A percentile compares a stretch with the other conserved stretches of the same genome.
phyloP scores from a whole-genome alignment of 2,113 vertebrate species.

The Amphiprion percula region DNA sequence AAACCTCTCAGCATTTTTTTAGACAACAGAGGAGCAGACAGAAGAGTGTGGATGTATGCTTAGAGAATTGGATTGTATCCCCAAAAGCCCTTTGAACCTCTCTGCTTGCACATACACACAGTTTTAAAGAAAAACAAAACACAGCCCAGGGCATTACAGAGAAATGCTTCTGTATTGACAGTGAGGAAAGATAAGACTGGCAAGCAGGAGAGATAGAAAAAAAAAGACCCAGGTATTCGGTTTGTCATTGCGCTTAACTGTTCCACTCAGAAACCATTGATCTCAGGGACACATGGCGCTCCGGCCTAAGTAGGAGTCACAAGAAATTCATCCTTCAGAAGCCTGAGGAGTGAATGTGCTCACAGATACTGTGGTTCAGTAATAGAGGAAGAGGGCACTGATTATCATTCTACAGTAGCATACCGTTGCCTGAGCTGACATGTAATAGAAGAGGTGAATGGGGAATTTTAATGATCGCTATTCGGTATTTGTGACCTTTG shows the following conservation, averaged over 20 bases:
- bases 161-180: constrained; percentile 34
- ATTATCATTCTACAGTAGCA: background rate
- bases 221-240: constrained; percentile 25
- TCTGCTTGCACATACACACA: constrained; percentile 28
- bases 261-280: constrained; percentile 46
- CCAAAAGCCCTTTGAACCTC: constrained; percentile 54
- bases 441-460: no score
- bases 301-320: constrained; percentile 15
- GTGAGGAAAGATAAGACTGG: constrained; percentile 32
- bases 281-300: constrained; percentile 31
- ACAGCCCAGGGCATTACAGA: constrained; percentile 49
- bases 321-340: background rate
- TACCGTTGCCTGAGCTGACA: no score
- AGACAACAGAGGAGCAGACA: constrained; percentile 17
- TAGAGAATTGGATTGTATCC: constrained; percentile 45
- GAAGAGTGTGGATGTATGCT: constrained; percentile 31
- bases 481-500: no score
- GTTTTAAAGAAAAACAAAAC: constrained; percentile 47
- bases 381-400: background rate
- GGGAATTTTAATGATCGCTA: no score
- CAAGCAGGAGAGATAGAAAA: constrained; percentile 3
- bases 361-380: background rate
- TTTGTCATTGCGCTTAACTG: constrained; percentile 35
- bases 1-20: constrained; percentile 20
- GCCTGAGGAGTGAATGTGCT: background rate